phyloP scores from a whole-genome alignment of 2,113 vertebrate genomes.

The Salvelinus fontinalis region DNA sequence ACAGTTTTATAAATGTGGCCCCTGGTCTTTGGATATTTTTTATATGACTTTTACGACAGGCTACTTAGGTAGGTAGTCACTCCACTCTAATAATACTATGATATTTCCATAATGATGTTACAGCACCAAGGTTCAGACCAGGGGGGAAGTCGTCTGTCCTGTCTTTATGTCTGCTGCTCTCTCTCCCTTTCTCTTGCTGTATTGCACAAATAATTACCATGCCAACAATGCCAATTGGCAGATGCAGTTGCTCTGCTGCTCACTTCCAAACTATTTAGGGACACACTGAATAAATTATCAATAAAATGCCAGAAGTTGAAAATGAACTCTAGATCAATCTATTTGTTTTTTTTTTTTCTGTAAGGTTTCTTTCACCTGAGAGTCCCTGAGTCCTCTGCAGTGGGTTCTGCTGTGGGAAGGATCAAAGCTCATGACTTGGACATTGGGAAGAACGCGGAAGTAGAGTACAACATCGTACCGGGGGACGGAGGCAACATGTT shows the following conservation, averaged over 20 bases:
- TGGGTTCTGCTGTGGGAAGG: slow-evolving; percentile 88
- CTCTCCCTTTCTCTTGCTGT: background rate
- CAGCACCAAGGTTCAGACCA: slow-evolving; percentile 51
- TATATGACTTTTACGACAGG: slow-evolving; percentile 22
- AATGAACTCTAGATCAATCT: background rate
- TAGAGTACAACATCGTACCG: slow-evolving; percentile 94
- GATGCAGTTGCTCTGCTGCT: background rate
- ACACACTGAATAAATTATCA: background rate
- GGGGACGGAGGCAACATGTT: slow-evolving; percentile 94
- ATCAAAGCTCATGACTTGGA: slow-evolving; percentile 96
- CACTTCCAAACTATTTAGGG: background rate
- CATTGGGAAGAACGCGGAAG: slow-evolving; percentile 91
- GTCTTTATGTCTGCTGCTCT: background rate
- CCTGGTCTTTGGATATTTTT: slow-evolving; percentile 22
- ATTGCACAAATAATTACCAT: background rate
- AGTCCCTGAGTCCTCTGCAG: slow-evolving; percentile 88
- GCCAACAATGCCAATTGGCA: too few species aligned
- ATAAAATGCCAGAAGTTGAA: background rate
- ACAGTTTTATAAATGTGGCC: too few species aligned
- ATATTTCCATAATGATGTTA: slow-evolving; percentile 73
- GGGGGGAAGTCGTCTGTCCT: slow-evolving; percentile 27
- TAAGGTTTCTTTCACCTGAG: slow-evolving; percentile 94
- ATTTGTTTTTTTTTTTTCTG: slow-evolving; percentile 23
- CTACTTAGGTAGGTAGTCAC: slow-evolving; percentile 47
- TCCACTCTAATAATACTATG: slow-evolving; percentile 46